Evolutionary conservation across 2,888 invertebrate species (phyloP).

Genomic region (Acleris literana): DNA sequence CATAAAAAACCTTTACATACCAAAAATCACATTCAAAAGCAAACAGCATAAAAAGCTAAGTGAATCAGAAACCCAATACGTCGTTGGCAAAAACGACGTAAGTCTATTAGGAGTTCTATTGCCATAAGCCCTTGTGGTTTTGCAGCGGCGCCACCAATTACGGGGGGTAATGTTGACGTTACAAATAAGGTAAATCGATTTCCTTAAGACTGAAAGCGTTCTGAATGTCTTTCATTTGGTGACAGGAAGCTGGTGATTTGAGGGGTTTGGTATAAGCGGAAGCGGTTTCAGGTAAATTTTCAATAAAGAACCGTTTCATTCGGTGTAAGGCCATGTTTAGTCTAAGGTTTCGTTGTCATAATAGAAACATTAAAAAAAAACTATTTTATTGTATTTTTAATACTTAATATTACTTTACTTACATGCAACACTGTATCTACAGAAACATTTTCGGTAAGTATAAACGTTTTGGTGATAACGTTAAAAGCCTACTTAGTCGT

Average conservation of each 20-base stretch:
- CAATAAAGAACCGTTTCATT: no score
- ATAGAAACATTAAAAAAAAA: no score
- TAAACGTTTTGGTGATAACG: no score
- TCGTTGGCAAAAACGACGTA: not conserved
- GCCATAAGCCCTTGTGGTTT: not conserved
- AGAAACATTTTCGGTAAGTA: no score
- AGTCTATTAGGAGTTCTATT: not conserved
- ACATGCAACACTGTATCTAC: no score
- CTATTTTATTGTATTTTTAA: no score
- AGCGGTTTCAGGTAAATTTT: not conserved
- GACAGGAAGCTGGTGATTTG: conserved; percentile 30
- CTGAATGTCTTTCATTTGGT: conserved; percentile 36
- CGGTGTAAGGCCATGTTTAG: no score
- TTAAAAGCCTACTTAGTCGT: no score
- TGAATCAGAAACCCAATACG: conserved; percentile 9
- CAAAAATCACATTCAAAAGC: conserved; percentile 22
- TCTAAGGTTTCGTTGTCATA: no score
- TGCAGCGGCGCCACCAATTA: conserved; percentile 10
- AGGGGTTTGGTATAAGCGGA: not conserved
- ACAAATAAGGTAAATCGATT: conserved; percentile 35
- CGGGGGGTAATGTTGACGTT: conserved; percentile 29
- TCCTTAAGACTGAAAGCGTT: conserved; percentile 32
- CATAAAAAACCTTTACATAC: not conserved
- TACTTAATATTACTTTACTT: no score
- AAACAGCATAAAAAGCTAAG: conserved; percentile 23